These are phyloP conservation scores for Blastobasis adustella DNA, from an alignment of 2,888 invertebrate genomes.

Conservation along the genomic window DNA sequence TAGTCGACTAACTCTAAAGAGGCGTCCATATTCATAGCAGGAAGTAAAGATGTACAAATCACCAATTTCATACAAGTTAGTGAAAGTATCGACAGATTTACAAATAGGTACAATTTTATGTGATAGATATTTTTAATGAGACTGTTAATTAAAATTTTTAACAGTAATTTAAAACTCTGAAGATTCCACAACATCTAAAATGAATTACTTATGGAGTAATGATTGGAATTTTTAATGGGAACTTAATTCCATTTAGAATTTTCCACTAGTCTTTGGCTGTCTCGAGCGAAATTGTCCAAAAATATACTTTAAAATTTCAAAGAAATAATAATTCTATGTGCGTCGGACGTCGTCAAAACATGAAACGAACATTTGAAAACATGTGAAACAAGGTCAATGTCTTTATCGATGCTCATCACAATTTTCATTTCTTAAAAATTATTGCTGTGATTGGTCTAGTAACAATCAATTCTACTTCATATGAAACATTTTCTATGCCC, in stretches of 20 bases:
- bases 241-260: slow-evolving; percentile 71
- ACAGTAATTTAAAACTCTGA: slow-evolving; percentile 40
- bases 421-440: slow-evolving; percentile 25
- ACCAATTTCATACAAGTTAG: slow-evolving; percentile 63
- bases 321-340: slow-evolving; percentile 18
- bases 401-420: slow-evolving; percentile 56
- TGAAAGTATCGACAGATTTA: slow-evolving; percentile 50
- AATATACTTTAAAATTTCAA: slow-evolving; percentile 21
- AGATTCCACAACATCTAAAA: slow-evolving; percentile 48
- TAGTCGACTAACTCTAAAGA: slow-evolving; percentile 69
- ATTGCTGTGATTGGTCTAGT: background rate
- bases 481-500: too few species aligned
- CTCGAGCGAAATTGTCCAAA: slow-evolving; percentile 30
- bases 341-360: slow-evolving; percentile 25
- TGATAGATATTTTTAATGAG: slow-evolving; percentile 45
- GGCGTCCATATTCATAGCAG: slow-evolving; percentile 69
- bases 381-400: slow-evolving; percentile 62
- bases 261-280: slow-evolving; percentile 31
- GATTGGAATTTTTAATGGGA: slow-evolving; percentile 51
- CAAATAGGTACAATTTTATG: slow-evolving; percentile 43
- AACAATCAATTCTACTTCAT: background rate
- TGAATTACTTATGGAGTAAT: slow-evolving; percentile 33
- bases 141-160: slow-evolving; percentile 45
- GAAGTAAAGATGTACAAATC: slow-evolving; percentile 66
- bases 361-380: slow-evolving; percentile 68